A percentile compares a stretch with the other conserved stretches of the same genome.
These are phyloP conservation scores for Toxostoma redivivum DNA, from an alignment of 2,113 vertebrate genomes.

Conservation along the genomic window DNA sequence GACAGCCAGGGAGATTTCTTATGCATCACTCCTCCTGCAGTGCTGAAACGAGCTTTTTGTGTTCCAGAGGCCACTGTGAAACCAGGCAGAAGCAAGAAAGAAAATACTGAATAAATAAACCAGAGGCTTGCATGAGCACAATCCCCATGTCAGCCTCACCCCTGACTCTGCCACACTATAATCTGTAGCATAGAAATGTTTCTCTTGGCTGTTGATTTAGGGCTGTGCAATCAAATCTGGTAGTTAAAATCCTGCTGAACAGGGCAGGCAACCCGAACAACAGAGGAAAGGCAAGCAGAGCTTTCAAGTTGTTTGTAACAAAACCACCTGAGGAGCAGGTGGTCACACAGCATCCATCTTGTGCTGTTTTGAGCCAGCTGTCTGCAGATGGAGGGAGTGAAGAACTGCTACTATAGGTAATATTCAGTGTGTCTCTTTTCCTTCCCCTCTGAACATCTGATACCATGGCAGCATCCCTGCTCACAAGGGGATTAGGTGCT, in stretches of 20 bases:
- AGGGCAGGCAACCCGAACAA: not conserved
- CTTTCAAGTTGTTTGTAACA: not conserved
- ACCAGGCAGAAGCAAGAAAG: not conserved
- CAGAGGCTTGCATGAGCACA: not conserved
- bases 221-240: not conserved
- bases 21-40: not conserved
- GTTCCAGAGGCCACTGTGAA: not conserved
- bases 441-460: not conserved
- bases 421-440: not conserved
- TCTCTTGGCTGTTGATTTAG: not conserved
- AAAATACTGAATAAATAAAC: not conserved
- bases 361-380: not conserved
- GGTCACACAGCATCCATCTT: not conserved
- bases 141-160: not conserved
- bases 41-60: not conserved
- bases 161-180: not conserved
- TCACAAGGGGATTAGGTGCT: constrained; percentile 20
- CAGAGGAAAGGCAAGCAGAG: not conserved
- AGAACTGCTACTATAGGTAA: not conserved
- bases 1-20: not conserved
- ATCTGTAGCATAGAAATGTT: not conserved
- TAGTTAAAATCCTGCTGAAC: not conserved
- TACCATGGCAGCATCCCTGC: not conserved
- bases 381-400: not conserved
- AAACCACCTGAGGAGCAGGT: not conserved